These are phyloP conservation scores for Spilarctia lutea DNA, from an alignment of 2,888 invertebrate species.

Conservation along the genomic window DNA sequence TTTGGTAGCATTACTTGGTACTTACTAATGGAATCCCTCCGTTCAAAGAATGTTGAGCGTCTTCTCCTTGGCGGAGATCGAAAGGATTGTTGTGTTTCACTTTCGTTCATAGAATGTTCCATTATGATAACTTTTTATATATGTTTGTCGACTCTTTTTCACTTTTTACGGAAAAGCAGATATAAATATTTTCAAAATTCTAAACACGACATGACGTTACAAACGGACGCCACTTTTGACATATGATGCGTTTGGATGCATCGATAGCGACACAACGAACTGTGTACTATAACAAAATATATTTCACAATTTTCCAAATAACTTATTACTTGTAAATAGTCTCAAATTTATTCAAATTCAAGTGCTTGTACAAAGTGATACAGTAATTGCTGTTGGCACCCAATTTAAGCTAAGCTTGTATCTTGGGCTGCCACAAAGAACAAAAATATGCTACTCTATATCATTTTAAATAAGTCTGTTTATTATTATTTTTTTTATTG, in stretches of 20 bases:
- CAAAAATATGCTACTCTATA: too few species aligned
- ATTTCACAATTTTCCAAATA: too few species aligned
- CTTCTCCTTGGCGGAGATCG: conserved; percentile 76
- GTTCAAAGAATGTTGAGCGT: conserved; percentile 80
- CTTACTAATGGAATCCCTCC: conserved; percentile 76
- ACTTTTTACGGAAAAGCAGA: conserved; percentile 28
- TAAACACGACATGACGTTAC: conserved; percentile 55
- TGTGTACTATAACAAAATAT: too few species aligned
- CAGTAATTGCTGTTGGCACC: too few species aligned
- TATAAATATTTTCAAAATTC: conserved; percentile 55
- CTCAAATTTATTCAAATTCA: too few species aligned
- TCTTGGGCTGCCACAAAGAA: too few species aligned
- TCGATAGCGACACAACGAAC: neutral
- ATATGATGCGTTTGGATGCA: conserved; percentile 27
- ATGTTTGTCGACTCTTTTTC: conserved; percentile 13
- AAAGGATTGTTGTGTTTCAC: conserved; percentile 66
- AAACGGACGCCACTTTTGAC: conserved; percentile 58
- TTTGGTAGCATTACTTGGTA: conserved; percentile 7
- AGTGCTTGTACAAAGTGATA: too few species aligned
- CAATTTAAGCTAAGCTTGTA: too few species aligned
- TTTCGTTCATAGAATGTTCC: conserved; percentile 71
- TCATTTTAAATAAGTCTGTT: too few species aligned
- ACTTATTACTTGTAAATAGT: too few species aligned
- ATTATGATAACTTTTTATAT: conserved; percentile 50
- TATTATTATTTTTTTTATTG: too few species aligned